Conservation (phyloP, 2,888 invertebrate genomes). For the Tetropium fuscum region DNA sequence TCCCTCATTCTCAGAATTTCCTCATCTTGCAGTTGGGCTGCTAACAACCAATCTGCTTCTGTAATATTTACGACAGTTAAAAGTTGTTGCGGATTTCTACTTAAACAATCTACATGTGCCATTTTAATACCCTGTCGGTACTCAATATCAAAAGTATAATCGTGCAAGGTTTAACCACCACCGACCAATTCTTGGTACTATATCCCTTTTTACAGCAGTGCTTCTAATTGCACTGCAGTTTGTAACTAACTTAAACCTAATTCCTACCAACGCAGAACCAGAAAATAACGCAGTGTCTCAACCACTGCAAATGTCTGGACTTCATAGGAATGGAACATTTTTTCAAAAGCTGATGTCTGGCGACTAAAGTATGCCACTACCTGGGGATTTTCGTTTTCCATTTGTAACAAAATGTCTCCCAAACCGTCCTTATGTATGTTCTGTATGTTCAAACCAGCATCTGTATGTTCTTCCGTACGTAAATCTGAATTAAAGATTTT, state of each 20-base stretch:
- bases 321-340: constrained; percentile 55
- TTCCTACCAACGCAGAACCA: neutral
- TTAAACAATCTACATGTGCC: constrained; percentile 2
- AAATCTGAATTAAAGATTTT: no score
- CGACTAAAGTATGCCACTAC: constrained; percentile 51
- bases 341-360: constrained; percentile 52
- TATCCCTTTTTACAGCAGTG: constrained; percentile 9
- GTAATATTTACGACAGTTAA: constrained; percentile 27
- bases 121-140: neutral
- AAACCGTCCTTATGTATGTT: neutral
- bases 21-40: constrained; percentile 39
- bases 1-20: neutral
- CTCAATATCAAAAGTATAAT: neutral
- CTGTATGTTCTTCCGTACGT: no score
- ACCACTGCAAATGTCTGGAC: constrained; percentile 57
- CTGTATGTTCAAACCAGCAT: no score
- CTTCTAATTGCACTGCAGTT: constrained; percentile 6
- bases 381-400: neutral
- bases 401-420: neutral
- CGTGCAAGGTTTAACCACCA: constrained; percentile 16
- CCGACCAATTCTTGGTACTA: neutral
- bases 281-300: neutral
- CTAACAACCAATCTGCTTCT: constrained; percentile 40
- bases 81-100: constrained; percentile 37
- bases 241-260: neutral